A percentile compares a stretch with the other conserved stretches of the same genome.
phyloP scores from a whole-genome alignment of 2,888 invertebrate species.

The Leptinotarsa tumamoca region DNA sequence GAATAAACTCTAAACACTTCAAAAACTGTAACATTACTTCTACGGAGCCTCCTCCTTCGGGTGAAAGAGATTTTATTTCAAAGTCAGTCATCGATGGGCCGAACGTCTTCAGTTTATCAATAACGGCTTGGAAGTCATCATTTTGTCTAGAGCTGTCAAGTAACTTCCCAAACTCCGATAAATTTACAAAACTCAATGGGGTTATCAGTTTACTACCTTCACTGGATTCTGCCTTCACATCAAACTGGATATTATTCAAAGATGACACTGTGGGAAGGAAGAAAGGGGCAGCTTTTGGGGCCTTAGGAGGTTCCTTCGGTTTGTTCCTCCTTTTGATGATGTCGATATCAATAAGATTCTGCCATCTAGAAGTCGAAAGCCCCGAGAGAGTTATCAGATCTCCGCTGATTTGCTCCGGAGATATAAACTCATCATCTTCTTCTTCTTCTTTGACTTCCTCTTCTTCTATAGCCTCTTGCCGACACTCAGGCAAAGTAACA shows the following conservation, averaged over 20 bases:
- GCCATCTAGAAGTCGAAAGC: constrained; percentile 89
- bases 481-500: constrained; percentile 68
- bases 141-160: constrained; percentile 69
- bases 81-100: constrained; percentile 89
- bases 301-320: constrained; percentile 85
- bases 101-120: constrained; percentile 75
- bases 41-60: constrained; percentile 81
- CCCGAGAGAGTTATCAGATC: constrained; percentile 88
- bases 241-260: constrained; percentile 85
- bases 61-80: constrained; percentile 84
- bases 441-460: constrained; percentile 62
- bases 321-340: constrained; percentile 90
- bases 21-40: constrained; percentile 83
- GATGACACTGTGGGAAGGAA: constrained; percentile 93
- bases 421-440: constrained; percentile 71
- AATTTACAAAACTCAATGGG: constrained; percentile 73
- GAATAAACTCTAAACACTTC: constrained; percentile 76
- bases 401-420: constrained; percentile 80
- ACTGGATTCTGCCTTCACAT: constrained; percentile 66
- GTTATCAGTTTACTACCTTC: constrained; percentile 70
- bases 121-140: constrained; percentile 70
- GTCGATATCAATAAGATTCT: constrained; percentile 74
- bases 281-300: constrained; percentile 92
- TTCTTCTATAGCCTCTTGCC: constrained; percentile 33
- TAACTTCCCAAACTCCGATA: constrained; percentile 77